Evolutionary conservation across 2,888 invertebrate genomes (phyloP).

Genomic region (Panorpa germanica): DNA sequence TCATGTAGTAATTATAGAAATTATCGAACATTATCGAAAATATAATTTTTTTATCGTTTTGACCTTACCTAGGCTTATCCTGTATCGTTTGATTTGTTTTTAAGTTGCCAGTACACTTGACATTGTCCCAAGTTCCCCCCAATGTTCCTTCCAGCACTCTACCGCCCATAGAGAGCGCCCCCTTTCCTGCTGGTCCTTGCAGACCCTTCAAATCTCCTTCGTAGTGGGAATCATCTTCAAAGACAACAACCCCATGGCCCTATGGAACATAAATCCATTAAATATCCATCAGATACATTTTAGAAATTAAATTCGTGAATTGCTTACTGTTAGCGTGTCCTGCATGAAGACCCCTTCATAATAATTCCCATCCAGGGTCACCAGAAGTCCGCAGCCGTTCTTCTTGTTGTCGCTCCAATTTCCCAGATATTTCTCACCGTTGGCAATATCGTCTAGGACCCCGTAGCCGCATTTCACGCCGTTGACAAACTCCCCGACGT

Average conservation of each 20-base stretch:
- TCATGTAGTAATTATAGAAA: too few relatives aligned
- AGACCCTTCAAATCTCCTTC: constrained; percentile 74
- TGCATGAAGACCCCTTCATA: constrained; percentile 76
- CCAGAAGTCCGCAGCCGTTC: constrained; percentile 68
- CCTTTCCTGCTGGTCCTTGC: constrained; percentile 64
- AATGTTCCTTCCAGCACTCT: constrained; percentile 21
- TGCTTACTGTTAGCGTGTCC: constrained; percentile 51
- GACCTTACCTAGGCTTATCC: too few relatives aligned
- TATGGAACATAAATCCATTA: constrained; percentile 19
- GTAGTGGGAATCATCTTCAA: constrained; percentile 74
- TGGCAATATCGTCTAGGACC: constrained; percentile 69
- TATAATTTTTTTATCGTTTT: too few relatives aligned
- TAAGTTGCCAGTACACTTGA: too few relatives aligned
- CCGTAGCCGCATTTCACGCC: constrained; percentile 74
- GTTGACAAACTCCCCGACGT: constrained; percentile 74
- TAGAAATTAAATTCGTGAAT: constrained; percentile 7
- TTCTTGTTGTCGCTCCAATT: constrained; percentile 72
- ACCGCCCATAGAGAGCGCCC: constrained; percentile 36
- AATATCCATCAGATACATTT: background rate
- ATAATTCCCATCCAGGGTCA: constrained; percentile 78
- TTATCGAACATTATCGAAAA: too few relatives aligned
- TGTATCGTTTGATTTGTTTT: too few relatives aligned
- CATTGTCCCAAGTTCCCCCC: constrained; percentile 21
- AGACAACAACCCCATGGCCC: constrained; percentile 79
- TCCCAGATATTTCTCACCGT: constrained; percentile 80